Evolutionary conservation across 2,888 invertebrate species (phyloP).

Genomic region (Lasius fuliginosus): DNA sequence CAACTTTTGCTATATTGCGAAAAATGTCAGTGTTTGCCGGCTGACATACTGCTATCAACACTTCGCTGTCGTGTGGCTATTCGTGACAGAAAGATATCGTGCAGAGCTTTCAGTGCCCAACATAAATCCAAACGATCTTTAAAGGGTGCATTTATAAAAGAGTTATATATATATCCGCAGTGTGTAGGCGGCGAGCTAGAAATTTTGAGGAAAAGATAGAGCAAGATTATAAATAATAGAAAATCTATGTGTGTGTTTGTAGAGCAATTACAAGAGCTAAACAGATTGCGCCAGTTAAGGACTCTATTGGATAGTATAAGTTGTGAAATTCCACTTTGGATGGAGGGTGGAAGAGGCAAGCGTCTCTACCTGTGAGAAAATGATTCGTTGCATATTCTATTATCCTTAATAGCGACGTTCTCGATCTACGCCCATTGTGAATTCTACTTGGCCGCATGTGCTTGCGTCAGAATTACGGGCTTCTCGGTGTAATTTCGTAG

Average conservation of each 20-base stretch:
- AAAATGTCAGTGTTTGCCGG: slow-evolving; percentile 63
- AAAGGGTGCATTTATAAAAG: slow-evolving; percentile 11
- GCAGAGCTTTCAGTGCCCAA: slow-evolving; percentile 65
- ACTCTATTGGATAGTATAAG: slow-evolving; percentile 47
- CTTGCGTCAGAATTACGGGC: slow-evolving; percentile 72
- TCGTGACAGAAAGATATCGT: slow-evolving; percentile 79
- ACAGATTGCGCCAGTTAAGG: slow-evolving; percentile 36
- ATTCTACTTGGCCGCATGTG: slow-evolving; percentile 71
- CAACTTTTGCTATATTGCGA: slow-evolving; percentile 27
- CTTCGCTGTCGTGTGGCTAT: slow-evolving; percentile 66
- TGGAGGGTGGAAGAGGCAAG: slow-evolving; percentile 70
- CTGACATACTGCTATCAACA: slow-evolving; percentile 75
- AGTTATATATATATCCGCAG: slow-evolving; percentile 17
- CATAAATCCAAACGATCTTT: slow-evolving; percentile 37
- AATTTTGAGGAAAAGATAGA: background rate
- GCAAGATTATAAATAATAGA: background rate
- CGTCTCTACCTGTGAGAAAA: slow-evolving; percentile 72
- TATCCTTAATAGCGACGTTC: slow-evolving; percentile 76
- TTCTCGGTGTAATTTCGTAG: slow-evolving; percentile 61
- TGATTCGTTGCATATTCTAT: slow-evolving; percentile 72
- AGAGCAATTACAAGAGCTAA: slow-evolving; percentile 36
- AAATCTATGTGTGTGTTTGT: background rate
- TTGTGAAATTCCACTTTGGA: slow-evolving; percentile 65
- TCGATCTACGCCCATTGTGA: slow-evolving; percentile 74
- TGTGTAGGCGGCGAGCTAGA: background rate